phyloP scores from a whole-genome alignment of 2,888 invertebrate species.

The Tenthredo mesomela region DNA sequence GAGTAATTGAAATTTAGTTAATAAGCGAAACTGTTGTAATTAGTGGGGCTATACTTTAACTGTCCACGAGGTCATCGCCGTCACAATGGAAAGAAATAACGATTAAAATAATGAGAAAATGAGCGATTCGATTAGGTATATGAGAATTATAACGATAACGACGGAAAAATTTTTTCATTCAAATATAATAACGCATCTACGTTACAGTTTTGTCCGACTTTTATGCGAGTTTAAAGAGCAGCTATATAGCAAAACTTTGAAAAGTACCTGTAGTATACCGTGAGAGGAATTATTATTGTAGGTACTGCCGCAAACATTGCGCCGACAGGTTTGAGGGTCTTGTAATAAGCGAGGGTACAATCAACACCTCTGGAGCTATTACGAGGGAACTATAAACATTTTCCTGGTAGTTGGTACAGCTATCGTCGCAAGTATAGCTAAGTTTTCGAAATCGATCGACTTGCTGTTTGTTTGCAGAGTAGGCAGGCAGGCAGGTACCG shows the following conservation, averaged over 20 bases:
- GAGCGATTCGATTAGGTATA: background rate
- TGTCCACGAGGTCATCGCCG: background rate
- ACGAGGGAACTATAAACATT: conserved; percentile 21
- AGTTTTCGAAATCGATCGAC: conserved; percentile 23
- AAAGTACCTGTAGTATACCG: background rate
- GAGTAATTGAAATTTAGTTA: conserved; percentile 49
- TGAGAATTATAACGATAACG: background rate
- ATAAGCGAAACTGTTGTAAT: conserved; percentile 45
- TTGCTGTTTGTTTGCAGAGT: background rate
- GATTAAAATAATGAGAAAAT: background rate
- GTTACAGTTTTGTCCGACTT: background rate
- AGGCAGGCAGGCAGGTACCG: background rate
- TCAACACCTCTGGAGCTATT: conserved; percentile 4
- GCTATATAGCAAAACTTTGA: background rate
- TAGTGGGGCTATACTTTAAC: conserved; percentile 23
- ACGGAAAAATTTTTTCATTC: background rate
- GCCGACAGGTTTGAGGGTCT: conserved; percentile 15
- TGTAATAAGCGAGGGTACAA: conserved; percentile 13
- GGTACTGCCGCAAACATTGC: background rate
- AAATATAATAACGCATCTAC: background rate
- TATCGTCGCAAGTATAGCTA: background rate
- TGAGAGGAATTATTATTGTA: background rate
- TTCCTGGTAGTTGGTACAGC: background rate
- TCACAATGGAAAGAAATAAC: background rate
- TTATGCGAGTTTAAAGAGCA: background rate